phyloP scores from a whole-genome alignment of 2,888 invertebrate genomes.

The Bugulina stolonifera region DNA sequence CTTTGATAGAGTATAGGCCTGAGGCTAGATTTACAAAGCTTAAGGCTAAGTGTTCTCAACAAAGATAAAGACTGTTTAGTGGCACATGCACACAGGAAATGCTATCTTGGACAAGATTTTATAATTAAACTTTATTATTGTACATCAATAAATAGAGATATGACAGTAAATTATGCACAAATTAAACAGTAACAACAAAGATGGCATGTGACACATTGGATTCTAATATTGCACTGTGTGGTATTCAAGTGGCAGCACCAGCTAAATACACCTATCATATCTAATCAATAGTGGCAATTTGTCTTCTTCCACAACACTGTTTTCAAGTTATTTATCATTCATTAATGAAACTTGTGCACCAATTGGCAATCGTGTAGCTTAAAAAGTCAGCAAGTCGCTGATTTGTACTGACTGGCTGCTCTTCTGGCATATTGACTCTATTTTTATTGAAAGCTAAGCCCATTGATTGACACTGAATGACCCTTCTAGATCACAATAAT shows the following conservation, averaged over 20 bases:
- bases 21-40: too few relatives aligned
- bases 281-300: slow-evolving; percentile 7
- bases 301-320: slow-evolving; percentile 17
- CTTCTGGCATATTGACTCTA: neutral
- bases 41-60: too few relatives aligned
- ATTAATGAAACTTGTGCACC: slow-evolving; percentile 11
- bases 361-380: neutral
- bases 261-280: neutral
- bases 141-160: too few relatives aligned
- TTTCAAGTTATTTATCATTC: slow-evolving; percentile 24
- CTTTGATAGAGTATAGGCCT: neutral
- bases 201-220: slow-evolving; percentile 25
- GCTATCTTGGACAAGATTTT: too few relatives aligned
- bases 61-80: too few relatives aligned
- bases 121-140: too few relatives aligned
- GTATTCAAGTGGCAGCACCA: slow-evolving; percentile 20
- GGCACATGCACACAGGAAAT: too few relatives aligned
- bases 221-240: slow-evolving; percentile 12
- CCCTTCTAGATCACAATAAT: neutral
- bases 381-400: neutral
- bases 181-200: slow-evolving; percentile 1
- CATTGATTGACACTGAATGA: slow-evolving; percentile 21
- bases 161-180: slow-evolving; percentile 21
- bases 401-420: neutral
- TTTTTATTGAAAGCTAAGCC: neutral